Evolutionary conservation across 2,797 vertebrate genomes (phyloP), one percentile per base, ranked within the genome.

Genomic region (Podarcis lilfordi): DNA sequence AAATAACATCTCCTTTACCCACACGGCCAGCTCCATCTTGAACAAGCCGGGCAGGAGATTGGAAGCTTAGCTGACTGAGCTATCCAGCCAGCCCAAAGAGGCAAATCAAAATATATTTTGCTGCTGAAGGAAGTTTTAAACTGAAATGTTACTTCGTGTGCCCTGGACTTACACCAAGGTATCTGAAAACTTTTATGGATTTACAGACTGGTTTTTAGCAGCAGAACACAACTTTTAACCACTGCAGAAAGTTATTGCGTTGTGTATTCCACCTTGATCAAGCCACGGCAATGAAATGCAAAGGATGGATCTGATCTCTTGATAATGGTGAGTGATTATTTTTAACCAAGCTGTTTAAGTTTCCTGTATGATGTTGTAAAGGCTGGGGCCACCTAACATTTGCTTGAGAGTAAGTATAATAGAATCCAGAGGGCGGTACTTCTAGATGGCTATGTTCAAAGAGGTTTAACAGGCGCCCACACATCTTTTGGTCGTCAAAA

Each of bases 1-100:
- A 97, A 97, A 97, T 97, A 94, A 95, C 96, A 96, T 96, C 94
- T 97, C 94, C 40, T 97, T 97, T 95, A 96, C 96, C 96, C 96
- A 95, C 95, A 64, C 6, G 21, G 61, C 5, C 6, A 4, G 21
- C 96, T 95, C 96, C 96, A 94, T 95, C 82, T 86, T 93, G 87
- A 68, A 59, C n/a, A 55, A 96, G 95, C 94, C 95, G 97, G 96
- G 96, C 95, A 96, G 95, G 95, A 95, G 96, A 29, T 92, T 96
- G 96, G 96, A 97, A 96, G 92, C 29, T 71, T 23, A 32, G 43
- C 45, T 29, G 40, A 45, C 19, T 17, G 32, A 86, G 37, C n/a
- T 95, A 91, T 93, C 95, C 92, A 95, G 95, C 96, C 96, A 61
- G 59, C 19, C 59, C 94, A 95, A 97, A 96, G 96, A 96, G 96